phyloP scores from a whole-genome alignment of 2,113 vertebrate species.

The Dolichallabes microphthalmus region DNA sequence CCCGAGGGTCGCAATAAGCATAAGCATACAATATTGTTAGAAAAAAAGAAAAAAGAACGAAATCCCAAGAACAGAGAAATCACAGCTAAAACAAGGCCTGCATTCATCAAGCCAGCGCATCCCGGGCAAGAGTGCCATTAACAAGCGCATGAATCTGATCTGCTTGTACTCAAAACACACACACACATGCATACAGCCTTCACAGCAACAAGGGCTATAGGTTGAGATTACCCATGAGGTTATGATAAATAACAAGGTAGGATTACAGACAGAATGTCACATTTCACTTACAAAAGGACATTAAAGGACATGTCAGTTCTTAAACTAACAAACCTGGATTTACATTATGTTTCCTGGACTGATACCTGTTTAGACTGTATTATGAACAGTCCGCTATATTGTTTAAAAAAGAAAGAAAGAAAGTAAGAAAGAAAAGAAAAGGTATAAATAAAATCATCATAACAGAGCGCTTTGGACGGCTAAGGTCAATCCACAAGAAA shows the following conservation, averaged over 20 bases:
- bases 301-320: neutral
- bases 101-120: constrained; percentile 63
- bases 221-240: constrained; percentile 17
- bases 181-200: constrained; percentile 28
- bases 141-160: constrained; percentile 56
- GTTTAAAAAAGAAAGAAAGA: too few relatives aligned
- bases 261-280: neutral
- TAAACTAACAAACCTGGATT: neutral
- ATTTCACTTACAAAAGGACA: neutral
- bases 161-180: constrained; percentile 34
- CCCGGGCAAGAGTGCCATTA: constrained; percentile 67
- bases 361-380: neutral
- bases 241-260: neutral
- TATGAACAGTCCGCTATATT: neutral
- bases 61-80: constrained; percentile 41
- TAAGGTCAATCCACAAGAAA: constrained; percentile 28
- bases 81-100: constrained; percentile 58
- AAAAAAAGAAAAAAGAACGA: neutral
- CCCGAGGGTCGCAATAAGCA: neutral
- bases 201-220: neutral
- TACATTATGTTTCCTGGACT: neutral
- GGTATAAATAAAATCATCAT: neutral
- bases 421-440: neutral
- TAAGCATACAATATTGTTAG: constrained; percentile 19
- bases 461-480: neutral